Evolutionary conservation across 2,888 invertebrate species (phyloP).

Genomic region (Gymnosoma rotundatum): DNA sequence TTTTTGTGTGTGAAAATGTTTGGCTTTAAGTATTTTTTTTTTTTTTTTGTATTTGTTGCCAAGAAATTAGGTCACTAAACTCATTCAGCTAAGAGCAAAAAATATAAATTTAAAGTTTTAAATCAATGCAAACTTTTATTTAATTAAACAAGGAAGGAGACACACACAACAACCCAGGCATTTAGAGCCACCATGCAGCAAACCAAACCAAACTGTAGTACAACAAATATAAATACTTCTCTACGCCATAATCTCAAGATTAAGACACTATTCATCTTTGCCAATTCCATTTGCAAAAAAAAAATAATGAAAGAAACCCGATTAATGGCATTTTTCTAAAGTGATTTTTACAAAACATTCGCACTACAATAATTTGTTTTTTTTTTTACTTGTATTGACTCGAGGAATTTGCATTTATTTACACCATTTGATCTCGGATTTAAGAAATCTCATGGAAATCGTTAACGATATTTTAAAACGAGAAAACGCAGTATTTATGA

Average conservation of each 20-base stretch:
- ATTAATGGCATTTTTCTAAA: slow-evolving; percentile 60
- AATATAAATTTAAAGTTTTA: slow-evolving; percentile 15
- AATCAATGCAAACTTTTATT: slow-evolving; percentile 54
- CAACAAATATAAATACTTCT: not conserved
- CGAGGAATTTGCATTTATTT: slow-evolving; percentile 57
- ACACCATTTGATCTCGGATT: slow-evolving; percentile 50
- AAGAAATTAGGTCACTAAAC: slow-evolving; percentile 60
- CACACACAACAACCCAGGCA: not conserved
- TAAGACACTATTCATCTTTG: slow-evolving; percentile 60
- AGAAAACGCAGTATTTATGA: slow-evolving; percentile 27
- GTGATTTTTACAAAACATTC: slow-evolving; percentile 56
- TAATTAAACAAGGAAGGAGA: slow-evolving; percentile 49
- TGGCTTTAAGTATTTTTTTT: slow-evolving; percentile 29
- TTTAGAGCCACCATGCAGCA: slow-evolving; percentile 20
- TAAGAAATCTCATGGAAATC: slow-evolving; percentile 30
- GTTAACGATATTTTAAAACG: slow-evolving; percentile 33
- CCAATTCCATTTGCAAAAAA: slow-evolving; percentile 44
- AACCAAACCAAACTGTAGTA: not conserved
- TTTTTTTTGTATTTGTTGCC: not conserved
- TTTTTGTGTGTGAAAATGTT: slow-evolving; percentile 47
- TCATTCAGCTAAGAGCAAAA: slow-evolving; percentile 26
- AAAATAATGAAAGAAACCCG: slow-evolving; percentile 41
- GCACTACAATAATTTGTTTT: slow-evolving; percentile 43
- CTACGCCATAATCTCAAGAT: slow-evolving; percentile 53
- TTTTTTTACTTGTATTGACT: slow-evolving; percentile 1